Evolutionary conservation across 2,888 invertebrate species (phyloP), one percentile per base, ranked within the genome.

Genomic region (Drosophila fulvimacula): DNA sequence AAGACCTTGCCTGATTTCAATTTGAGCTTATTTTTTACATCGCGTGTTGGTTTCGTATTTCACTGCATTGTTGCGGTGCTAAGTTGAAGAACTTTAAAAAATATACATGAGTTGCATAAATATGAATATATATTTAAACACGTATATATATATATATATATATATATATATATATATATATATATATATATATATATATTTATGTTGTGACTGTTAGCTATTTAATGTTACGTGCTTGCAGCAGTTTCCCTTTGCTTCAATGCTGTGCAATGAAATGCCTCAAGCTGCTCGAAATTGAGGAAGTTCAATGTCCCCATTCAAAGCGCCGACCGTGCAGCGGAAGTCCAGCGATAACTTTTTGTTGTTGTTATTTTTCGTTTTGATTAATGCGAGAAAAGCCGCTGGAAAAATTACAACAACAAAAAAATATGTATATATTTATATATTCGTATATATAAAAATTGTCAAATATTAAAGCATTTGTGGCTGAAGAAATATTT

Each of bases 291-390:
- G 49, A 59, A 70, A 74, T 59, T 56, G 41, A 32, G 66, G 73
- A 79, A 83, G 86, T 86, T 86, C 86, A 86, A 86, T 83, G 86
- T 86, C 69, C 83, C 65, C 69, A 68, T 82, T 74, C 59, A 64
- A 51, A 53, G 41, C 21, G 46, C 24, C 55, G 64, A 73, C 68
- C 81, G 84, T 81, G 73, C 77, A 69, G 53, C 82, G 85, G 84
- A 82, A 79, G 79, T 79, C 51, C 72, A 53, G 69, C 82, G 84
- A 82, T 82, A 82, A 84, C 72, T 74, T 69, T 79, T 63, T 69
- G 44, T 73, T 77, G 52, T 32, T 59, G 36, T 61, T 66, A 51
- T 71, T 78, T 56, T 53, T 55, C 38, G 11, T 65, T 76, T 51
- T 51, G 41, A 80, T 68, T 63, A 67, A 53, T 57, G 57, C 60